Base-by-base conservation (phyloP, 2,797 vertebrate species). In the Schizothorax lantsangensis region DNA sequence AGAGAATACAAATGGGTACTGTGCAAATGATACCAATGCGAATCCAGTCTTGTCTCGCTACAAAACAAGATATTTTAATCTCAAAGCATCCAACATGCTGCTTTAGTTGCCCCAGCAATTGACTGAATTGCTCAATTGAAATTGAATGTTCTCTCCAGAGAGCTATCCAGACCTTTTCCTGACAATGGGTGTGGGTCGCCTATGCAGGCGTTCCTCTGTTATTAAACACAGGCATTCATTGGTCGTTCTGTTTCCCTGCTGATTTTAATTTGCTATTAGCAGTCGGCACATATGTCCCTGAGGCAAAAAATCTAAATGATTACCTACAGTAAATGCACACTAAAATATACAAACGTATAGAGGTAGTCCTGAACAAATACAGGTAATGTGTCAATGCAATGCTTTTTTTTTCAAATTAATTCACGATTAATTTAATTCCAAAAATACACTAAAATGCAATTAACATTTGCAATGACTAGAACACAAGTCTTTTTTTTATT, bases 1-100 rank as follows among this genome's bases (percentile, higher is more conserved):
- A 91, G 93, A 85, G 77, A 94, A 85, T 83, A 88, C 78, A 96
- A 95, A 96, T 84, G 80, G 57, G 80, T 77, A 79, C 47, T 3
- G 68, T 71, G 86, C 77, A 93, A 93, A 94, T 87, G 82, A 95
- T 93, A 91, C 93, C 92, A 88, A 89, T 86, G 92, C 62, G 79
- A 91, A 91, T 92, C 87, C 89, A 89, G 88, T 91, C 85, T 54
- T 79, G 87, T 92, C 89, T 88, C 81, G 79, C 81, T 62, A 78
- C 83, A 89, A 73, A 86, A 90, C 87, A 88, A 87, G 85, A 88
- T 92, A 92, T 92, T 89, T 87, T 91, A 82, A 88, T 89, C 89
- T 87, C 84, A 88, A 86, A 87, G 66, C 47, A 86, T 83, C 89
- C 75, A 85, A 84, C 85, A 86, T 40, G 85, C 81, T 54, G 78